phyloP scores from a whole-genome alignment of 2,888 invertebrate genomes.

The Xestia ashworthii region DNA sequence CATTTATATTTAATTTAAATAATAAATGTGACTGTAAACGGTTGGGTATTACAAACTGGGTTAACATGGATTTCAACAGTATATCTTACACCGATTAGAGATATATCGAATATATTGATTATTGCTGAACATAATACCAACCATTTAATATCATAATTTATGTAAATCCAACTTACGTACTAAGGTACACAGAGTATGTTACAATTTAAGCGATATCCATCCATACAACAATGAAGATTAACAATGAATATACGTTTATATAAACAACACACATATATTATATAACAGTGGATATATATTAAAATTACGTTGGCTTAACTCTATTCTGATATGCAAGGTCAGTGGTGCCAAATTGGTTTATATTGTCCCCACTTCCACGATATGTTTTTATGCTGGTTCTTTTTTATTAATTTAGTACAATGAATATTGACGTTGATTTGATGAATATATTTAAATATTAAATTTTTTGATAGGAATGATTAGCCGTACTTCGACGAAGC shows the following conservation, averaged over 20 bases:
- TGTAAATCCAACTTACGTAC: conserved; percentile 41
- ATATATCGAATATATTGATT: conserved; percentile 44
- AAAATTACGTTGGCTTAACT: conserved; percentile 74
- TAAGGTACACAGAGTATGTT: conserved; percentile 63
- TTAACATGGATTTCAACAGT: conserved; percentile 56
- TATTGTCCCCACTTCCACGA: conserved; percentile 74
- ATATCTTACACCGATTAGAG: conserved; percentile 23
- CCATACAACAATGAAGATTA: conserved; percentile 71
- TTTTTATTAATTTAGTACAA: conserved; percentile 62
- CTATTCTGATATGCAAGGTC: conserved; percentile 85
- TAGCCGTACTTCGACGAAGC: conserved; percentile 18
- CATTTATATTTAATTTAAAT: conserved; percentile 76
- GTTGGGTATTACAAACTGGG: conserved; percentile 45
- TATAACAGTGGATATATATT: conserved; percentile 70
- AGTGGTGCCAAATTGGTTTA: conserved; percentile 66
- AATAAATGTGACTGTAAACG: conserved; percentile 90
- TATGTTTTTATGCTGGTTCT: conserved; percentile 83
- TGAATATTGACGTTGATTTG: conserved; percentile 38
- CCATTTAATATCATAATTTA: conserved; percentile 36
- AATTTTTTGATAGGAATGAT: conserved; percentile 16
- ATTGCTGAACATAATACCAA: conserved; percentile 52
- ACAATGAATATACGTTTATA: conserved; percentile 70
- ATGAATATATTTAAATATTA: conserved; percentile 27
- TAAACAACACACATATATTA: conserved; percentile 69
- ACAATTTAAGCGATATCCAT: conserved; percentile 66